Evolutionary conservation across 2,797 vertebrate genomes (phyloP), one percentile per base, ranked within the genome.

Genomic region (Pangasius djambal): DNA sequence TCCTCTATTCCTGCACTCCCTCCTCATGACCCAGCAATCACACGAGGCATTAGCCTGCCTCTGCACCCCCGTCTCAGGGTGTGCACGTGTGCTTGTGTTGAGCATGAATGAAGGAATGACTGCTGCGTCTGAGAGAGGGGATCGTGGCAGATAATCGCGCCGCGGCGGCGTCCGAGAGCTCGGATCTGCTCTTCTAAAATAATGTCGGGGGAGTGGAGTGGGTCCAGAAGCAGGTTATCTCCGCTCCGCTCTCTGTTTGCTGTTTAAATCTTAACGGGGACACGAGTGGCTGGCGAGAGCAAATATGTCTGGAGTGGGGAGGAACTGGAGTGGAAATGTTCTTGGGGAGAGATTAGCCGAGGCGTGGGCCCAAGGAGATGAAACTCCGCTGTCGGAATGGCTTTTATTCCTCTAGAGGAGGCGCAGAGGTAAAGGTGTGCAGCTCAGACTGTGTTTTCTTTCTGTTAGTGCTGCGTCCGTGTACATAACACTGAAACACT

Each of bases 251-350:
- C 95, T 94, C 94, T 96, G 95, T 96, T 96, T 96, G 95, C 95
- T 94, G 95, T 96, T 96, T 96, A 96, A 96, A 96, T 96, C 95
- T 95, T 94, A 95, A 94, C 95, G 91, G 95, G 94, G 95, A 94
- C 95, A 94, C 93, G 86, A 94, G 92, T 91, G 93, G 94, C 94
- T 92, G 94, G 92, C 92, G 94, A 94, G 94, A 94, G 95, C 94
- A 96, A 96, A 96, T 95, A 94, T 91, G 94, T 96, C 94, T 94
- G 94, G 92, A 94, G 95, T 94, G 93, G 92, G 89, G 92, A 93
- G 95, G 93, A 95, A 94, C 93, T 92, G 88, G 94, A 95, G 94
- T 95, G 94, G 94, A 95, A 95, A 95, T 94, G 95, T 94, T 95
- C 94, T 94, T 93, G 93, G 94, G 93, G 92, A 92, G 93, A 95